Percentiles rank a stretch among this genome's conserved stretches.
Conservation (phyloP, 2,113 vertebrate species). For the Cyphomyrus plagiostoma region DNA sequence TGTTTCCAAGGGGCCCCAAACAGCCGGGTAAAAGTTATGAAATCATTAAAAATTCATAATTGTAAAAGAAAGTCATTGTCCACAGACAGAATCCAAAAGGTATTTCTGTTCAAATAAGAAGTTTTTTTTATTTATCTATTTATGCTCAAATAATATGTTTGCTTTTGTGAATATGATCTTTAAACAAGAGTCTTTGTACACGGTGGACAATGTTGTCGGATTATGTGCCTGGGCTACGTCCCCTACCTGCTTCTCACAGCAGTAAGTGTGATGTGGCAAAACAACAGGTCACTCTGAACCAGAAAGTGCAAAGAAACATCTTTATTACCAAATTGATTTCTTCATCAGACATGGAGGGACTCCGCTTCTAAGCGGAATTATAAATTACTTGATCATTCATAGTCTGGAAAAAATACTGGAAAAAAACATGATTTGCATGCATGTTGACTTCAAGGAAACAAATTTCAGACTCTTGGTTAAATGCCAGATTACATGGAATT, state of each 20-base stretch:
- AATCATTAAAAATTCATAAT: background rate
- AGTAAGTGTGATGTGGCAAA: background rate
- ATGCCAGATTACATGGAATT: background rate
- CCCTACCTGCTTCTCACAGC: background rate
- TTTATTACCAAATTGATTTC: background rate
- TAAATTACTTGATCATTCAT: background rate
- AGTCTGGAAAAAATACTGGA: background rate
- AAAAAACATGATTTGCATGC: background rate
- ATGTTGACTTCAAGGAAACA: background rate
- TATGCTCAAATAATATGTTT: background rate
- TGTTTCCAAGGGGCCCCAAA: background rate
- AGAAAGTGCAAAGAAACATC: background rate
- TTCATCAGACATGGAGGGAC: background rate
- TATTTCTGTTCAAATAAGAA: background rate
- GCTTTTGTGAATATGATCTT: background rate
- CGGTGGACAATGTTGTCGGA: background rate
- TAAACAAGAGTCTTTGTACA: background rate
- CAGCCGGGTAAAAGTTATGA: background rate
- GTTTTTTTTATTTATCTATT: background rate
- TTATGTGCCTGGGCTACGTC: background rate
- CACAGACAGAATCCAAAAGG: background rate
- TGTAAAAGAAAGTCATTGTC: background rate
- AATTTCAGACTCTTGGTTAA: background rate
- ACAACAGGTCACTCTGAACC: background rate
- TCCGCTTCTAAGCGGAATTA: background rate